Conservation (phyloP, 1,140 invertebrate species). For the Brachionus koreanus region DNA sequence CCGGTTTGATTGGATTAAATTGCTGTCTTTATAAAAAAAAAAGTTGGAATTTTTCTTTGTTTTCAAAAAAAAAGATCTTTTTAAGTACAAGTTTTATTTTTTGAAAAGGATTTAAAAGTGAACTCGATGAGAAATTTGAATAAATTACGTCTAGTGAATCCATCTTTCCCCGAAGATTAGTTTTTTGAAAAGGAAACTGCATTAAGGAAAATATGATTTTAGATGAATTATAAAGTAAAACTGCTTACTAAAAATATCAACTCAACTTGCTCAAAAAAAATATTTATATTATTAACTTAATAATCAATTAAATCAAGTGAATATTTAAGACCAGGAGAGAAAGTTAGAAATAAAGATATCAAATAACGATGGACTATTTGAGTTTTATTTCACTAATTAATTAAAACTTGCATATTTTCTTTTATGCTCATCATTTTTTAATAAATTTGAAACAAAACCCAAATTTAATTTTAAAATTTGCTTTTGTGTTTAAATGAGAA, state of each 20-base stretch:
- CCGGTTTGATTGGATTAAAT: not conserved
- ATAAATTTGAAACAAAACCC: conserved; percentile 40
- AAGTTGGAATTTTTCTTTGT: not conserved
- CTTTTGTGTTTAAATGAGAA: conserved; percentile 20
- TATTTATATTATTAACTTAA: conserved; percentile 15
- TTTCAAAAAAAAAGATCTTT: not conserved
- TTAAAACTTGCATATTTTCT: not conserved
- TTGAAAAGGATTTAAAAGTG: not conserved
- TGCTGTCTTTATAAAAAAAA: not conserved
- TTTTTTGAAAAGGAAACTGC: not conserved
- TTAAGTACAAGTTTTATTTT: not conserved
- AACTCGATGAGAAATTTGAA: not conserved
- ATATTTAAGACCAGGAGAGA: conserved; percentile 23
- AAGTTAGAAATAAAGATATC: conserved; percentile 34
- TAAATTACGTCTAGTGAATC: not conserved
- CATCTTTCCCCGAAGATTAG: not conserved
- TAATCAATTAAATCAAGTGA: conserved; percentile 21
- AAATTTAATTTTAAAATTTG: conserved; percentile 30
- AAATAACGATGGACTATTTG: conserved; percentile 7
- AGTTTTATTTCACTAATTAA: not conserved
- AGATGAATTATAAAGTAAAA: not conserved
- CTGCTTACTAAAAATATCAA: not conserved
- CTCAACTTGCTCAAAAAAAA: conserved; percentile 16
- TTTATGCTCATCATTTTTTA: conserved; percentile 26
- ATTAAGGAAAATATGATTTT: not conserved